phyloP scores from a whole-genome alignment of 1,140 invertebrate genomes.

The Atta texana region DNA sequence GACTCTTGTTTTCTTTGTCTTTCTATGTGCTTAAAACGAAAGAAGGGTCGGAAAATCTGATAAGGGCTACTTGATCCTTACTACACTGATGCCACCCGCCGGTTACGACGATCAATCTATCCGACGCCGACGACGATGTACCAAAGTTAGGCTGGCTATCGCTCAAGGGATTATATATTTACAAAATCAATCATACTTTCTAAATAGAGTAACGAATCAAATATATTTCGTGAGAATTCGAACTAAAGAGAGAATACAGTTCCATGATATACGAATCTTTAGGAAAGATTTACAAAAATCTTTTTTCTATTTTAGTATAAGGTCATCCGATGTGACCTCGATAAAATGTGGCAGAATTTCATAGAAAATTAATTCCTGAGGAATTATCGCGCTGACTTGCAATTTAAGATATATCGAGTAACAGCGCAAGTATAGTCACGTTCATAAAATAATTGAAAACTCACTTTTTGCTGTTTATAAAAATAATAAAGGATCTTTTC shows the following conservation, averaged over 20 bases:
- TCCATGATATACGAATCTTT: background rate
- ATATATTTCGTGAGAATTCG: conserved; percentile 9
- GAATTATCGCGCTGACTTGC: background rate
- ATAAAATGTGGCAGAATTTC: conserved; percentile 13
- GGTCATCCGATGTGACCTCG: conserved; percentile 12
- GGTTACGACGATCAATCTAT: conserved; percentile 65
- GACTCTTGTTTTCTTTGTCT: conserved; percentile 44
- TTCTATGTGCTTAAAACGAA: conserved; percentile 71
- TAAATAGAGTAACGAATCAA: background rate
- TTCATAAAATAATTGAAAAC: conserved; percentile 1
- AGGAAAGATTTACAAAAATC: conserved; percentile 8
- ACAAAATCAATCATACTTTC: conserved; percentile 39
- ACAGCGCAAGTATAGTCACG: background rate
- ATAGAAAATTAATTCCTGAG: conserved; percentile 40
- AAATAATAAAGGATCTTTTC: too few species aligned
- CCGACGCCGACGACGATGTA: conserved; percentile 13
- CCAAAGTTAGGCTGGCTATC: background rate
- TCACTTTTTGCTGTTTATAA: background rate
- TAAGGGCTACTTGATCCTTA: conserved; percentile 85
- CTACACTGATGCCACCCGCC: conserved; percentile 65
- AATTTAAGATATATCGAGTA: conserved; percentile 3
- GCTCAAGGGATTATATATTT: conserved; percentile 16
- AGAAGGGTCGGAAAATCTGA: conserved; percentile 85
- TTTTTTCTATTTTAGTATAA: conserved; percentile 57
- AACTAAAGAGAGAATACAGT: background rate